Percentiles rank a stretch among this genome's conserved stretches.
Evolutionary conservation across 2,113 vertebrate genomes (phyloP).

Genomic region (Oreochromis spilurus): DNA sequence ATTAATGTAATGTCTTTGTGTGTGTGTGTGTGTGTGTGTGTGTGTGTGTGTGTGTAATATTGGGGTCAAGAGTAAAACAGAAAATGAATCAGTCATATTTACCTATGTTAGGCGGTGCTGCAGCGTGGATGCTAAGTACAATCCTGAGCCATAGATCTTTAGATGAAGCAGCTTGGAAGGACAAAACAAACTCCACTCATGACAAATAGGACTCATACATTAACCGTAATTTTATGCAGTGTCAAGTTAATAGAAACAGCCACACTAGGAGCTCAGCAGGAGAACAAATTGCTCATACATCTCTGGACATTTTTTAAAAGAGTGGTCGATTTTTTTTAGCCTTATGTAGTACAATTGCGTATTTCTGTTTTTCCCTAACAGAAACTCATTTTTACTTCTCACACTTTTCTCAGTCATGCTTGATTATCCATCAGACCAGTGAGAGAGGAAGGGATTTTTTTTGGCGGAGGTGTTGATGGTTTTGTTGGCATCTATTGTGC

Average conservation of each 20-base stretch:
- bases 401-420: background rate
- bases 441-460: background rate
- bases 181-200: conserved; percentile 9
- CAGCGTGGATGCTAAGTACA: background rate
- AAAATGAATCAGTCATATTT: conserved; percentile 35
- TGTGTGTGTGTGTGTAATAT: background rate
- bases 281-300: conserved; percentile 25
- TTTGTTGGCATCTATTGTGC: background rate
- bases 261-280: background rate
- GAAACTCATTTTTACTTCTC: background rate
- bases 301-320: background rate
- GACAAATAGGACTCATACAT: conserved; percentile 36
- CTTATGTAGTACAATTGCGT: background rate
- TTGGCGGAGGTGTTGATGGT: background rate
- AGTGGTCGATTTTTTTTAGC: background rate
- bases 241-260: conserved; percentile 20
- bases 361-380: background rate
- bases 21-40: background rate
- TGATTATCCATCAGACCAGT: background rate
- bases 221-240: conserved; percentile 33
- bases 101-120: background rate
- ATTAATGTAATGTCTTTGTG: background rate
- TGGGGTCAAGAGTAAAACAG: conserved; percentile 14
- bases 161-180: background rate
- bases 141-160: conserved; percentile 23